Evolutionary conservation across 2,797 vertebrate genomes (phyloP).

Genomic region (Helarctos malayanus): DNA sequence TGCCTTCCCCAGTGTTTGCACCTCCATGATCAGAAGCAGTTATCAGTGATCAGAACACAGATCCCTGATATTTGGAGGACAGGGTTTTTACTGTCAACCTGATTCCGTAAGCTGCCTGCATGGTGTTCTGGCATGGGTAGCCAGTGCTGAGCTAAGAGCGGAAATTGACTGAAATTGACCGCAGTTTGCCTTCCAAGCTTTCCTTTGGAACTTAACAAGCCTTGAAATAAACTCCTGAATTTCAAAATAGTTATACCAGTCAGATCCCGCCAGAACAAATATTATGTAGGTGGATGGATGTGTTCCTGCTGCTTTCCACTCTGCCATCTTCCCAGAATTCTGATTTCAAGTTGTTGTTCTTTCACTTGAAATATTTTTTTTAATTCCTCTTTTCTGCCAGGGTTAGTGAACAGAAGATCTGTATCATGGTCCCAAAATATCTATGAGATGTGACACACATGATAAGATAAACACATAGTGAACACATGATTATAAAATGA

Average conservation of each 20-base stretch:
- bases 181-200: neutral
- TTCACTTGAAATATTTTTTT: neutral
- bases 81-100: neutral
- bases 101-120: neutral
- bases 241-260: neutral
- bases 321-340: neutral
- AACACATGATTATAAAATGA: neutral
- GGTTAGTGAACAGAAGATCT: neutral
- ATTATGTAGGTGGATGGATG: neutral
- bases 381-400: neutral
- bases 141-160: neutral
- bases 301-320: neutral
- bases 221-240: neutral
- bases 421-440: neutral
- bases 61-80: neutral
- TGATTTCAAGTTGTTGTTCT: neutral
- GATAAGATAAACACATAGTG: neutral
- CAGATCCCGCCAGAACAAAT: neutral
- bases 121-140: neutral
- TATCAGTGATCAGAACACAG: neutral
- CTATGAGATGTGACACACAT: neutral
- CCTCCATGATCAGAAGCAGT: neutral
- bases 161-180: neutral
- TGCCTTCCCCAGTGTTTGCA: neutral
- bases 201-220: neutral